Conservation (phyloP, 2,797 vertebrate species). For the Xenopus petersii region DNA sequence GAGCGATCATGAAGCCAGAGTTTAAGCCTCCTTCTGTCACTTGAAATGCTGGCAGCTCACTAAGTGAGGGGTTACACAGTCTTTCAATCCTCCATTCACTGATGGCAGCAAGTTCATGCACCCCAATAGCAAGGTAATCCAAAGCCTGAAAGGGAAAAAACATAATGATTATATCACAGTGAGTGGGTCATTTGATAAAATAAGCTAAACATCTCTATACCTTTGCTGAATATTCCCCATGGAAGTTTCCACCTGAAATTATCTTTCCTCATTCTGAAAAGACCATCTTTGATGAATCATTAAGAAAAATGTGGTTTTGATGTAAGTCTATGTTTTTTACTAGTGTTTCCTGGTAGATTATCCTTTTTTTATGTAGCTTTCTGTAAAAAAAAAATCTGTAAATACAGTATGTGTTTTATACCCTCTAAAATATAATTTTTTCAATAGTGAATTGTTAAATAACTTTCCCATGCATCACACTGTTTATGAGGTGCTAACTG, state of each 20-base stretch:
- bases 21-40: constrained; percentile 95
- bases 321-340: background rate
- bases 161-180: too few species aligned
- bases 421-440: too few species aligned
- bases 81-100: constrained; percentile 94
- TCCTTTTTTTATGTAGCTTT: background rate
- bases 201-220: constrained; percentile 57
- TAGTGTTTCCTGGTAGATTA: too few species aligned
- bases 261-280: constrained; percentile 93
- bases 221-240: constrained; percentile 98
- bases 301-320: constrained; percentile 56
- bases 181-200: background rate
- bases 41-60: constrained; percentile 90
- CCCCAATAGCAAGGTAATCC: constrained; percentile 90
- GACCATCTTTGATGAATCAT: constrained; percentile 82
- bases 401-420: too few species aligned
- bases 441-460: too few species aligned
- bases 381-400: too few species aligned
- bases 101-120: constrained; percentile 93
- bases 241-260: constrained; percentile 97
- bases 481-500: too few species aligned
- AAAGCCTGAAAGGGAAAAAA: constrained; percentile 71
- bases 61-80: constrained; percentile 93
- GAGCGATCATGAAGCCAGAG: constrained; percentile 98
- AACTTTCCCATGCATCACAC: too few species aligned